phyloP scores from a whole-genome alignment of 2,888 invertebrate genomes.

The Platycheirus rosarum region DNA sequence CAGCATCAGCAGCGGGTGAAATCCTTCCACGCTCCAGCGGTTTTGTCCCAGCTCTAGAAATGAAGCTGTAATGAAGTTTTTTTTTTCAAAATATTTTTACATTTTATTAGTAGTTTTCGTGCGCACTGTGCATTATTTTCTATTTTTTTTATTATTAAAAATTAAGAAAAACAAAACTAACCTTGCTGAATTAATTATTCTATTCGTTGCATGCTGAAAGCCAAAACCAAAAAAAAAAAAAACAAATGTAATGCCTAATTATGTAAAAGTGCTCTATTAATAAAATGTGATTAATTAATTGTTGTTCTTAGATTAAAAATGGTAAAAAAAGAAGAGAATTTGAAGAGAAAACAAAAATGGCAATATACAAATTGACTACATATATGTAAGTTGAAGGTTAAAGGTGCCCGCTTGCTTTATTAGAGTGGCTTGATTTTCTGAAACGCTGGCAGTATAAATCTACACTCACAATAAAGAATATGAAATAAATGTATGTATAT shows the following conservation, averaged over 20 bases:
- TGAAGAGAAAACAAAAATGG: constrained; percentile 30
- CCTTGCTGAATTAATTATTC: constrained; percentile 81
- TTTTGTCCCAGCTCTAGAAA: constrained; percentile 83
- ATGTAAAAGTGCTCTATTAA: constrained; percentile 63
- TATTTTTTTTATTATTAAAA: constrained; percentile 28
- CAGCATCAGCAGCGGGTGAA: constrained; percentile 86
- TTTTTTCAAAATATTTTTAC: constrained; percentile 49
- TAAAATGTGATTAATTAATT: constrained; percentile 49
- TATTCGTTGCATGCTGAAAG: constrained; percentile 83
- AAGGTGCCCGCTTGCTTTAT: too few relatives aligned
- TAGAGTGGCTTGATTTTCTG: too few relatives aligned
- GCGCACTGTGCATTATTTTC: constrained; percentile 46
- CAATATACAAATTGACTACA: too few relatives aligned
- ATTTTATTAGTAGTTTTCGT: constrained; percentile 60
- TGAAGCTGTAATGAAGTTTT: constrained; percentile 75
- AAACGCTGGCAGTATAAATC: too few relatives aligned
- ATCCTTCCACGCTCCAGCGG: constrained; percentile 85
- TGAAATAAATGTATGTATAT: too few relatives aligned
- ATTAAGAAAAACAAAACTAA: constrained; percentile 79
- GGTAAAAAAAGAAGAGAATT: constrained; percentile 28
- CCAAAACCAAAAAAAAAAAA: constrained; percentile 78
- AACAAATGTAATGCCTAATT: constrained; percentile 70
- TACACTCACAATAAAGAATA: too few relatives aligned
- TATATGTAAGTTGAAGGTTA: too few relatives aligned
- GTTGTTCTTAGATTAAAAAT: constrained; percentile 36